A percentile compares a stretch with the other conserved stretches of the same genome.
phyloP scores from a whole-genome alignment of 2,797 vertebrate genomes.

The Gallirallus australis region DNA sequence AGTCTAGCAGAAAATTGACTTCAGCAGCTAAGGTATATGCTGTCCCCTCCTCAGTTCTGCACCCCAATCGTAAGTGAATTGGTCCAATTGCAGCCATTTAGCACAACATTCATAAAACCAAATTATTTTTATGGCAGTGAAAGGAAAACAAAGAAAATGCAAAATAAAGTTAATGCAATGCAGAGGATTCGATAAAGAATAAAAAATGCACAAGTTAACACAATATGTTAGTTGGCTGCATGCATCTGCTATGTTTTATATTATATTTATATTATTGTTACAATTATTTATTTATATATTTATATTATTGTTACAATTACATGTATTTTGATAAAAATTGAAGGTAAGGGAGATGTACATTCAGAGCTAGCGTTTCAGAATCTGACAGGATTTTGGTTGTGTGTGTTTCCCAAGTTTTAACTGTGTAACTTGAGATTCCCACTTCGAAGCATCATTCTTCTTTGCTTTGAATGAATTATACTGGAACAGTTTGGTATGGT shows the following conservation, averaged over 20 bases:
- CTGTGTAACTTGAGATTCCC: neutral
- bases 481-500: neutral
- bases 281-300: too few relatives aligned
- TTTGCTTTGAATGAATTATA: neutral
- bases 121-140: conserved; percentile 2
- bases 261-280: too few relatives aligned
- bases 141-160: conserved; percentile 50
- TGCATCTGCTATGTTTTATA: conserved; percentile 47
- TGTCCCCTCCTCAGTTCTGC: conserved; percentile 49
- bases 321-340: conserved; percentile 9
- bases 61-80: conserved; percentile 12
- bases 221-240: conserved; percentile 46
- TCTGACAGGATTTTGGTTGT: neutral
- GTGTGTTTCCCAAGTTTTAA: conserved; percentile 10
- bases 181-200: conserved; percentile 32
- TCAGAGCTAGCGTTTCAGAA: neutral
- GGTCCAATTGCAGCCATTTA: conserved; percentile 30
- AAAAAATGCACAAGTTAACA: conserved; percentile 46
- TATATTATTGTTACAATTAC: neutral
- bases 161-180: conserved; percentile 50
- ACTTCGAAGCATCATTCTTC: conserved; percentile 11
- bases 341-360: neutral
- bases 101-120: neutral
- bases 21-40: conserved; percentile 24
- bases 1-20: conserved; percentile 70